Conservation (phyloP, 1,140 invertebrate genomes). For the Panulirus ornatus region DNA sequence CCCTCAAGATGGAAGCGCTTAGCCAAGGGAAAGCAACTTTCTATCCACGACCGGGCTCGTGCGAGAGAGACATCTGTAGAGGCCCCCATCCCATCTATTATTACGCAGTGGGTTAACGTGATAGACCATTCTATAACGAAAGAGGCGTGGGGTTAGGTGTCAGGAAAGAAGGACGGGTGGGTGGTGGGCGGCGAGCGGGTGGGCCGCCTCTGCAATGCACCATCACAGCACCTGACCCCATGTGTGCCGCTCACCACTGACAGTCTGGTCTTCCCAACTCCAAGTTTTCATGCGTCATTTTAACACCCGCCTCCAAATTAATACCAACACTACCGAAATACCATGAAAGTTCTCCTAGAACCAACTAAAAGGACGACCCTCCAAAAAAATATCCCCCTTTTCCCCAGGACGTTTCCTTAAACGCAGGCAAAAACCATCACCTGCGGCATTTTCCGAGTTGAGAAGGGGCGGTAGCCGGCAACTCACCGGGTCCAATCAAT, state of each 20-base stretch:
- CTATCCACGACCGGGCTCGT: no score
- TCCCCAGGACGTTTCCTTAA: background rate
- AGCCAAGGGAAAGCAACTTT: no score
- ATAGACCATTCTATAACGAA: no score
- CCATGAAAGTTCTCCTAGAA: background rate
- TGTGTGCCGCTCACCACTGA: background rate
- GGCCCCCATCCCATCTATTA: no score
- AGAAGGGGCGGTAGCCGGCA: background rate
- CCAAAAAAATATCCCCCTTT: background rate
- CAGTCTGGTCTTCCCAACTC: background rate
- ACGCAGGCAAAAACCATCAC: background rate
- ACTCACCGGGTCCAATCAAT: slow-evolving; percentile 39
- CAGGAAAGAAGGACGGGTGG: background rate
- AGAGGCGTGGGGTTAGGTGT: background rate
- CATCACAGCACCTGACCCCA: slow-evolving; percentile 39
- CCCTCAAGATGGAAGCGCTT: no score
- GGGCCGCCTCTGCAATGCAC: slow-evolving; percentile 54
- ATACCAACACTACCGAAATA: no score
- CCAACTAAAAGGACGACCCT: background rate
- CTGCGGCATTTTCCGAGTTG: background rate
- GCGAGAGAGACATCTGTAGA: no score
- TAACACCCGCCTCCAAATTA: no score
- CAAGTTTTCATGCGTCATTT: no score
- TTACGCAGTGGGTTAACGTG: no score
- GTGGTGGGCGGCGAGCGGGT: background rate